phyloP scores from a whole-genome alignment of 2,888 invertebrate genomes.

The Limnephilus auricula region DNA sequence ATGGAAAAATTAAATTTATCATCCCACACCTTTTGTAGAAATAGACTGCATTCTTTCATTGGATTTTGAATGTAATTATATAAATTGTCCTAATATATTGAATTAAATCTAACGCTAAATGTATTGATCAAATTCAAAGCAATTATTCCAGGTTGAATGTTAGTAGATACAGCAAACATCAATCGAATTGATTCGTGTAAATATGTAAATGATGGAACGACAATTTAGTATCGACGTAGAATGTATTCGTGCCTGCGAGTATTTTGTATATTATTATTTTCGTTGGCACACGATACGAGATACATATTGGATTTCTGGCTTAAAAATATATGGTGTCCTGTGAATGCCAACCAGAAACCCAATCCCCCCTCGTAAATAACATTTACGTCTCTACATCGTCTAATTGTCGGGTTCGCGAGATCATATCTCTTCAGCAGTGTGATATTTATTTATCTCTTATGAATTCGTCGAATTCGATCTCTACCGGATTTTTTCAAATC shows the following conservation, averaged over 20 bases:
- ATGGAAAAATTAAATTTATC: background rate
- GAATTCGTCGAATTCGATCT: background rate
- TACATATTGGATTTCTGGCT: slow-evolving; percentile 5
- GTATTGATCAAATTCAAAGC: background rate
- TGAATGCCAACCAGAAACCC: background rate
- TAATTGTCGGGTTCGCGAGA: background rate
- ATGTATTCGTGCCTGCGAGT: background rate
- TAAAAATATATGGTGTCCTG: background rate
- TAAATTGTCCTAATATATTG: background rate
- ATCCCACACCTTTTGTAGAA: background rate
- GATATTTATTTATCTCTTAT: slow-evolving; percentile 2
- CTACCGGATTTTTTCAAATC: background rate
- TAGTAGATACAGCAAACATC: background rate
- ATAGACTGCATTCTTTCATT: background rate
- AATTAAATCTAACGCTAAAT: background rate
- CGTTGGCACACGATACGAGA: background rate
- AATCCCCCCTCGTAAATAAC: background rate
- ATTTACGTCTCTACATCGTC: background rate
- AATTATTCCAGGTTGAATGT: background rate
- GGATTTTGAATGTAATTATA: background rate
- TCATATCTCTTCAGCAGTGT: background rate
- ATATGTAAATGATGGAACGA: background rate
- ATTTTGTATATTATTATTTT: background rate
- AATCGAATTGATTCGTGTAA: background rate
- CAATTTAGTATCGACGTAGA: background rate